phyloP scores from a whole-genome alignment of 2,888 invertebrate genomes.

The Lobophora halterata region DNA sequence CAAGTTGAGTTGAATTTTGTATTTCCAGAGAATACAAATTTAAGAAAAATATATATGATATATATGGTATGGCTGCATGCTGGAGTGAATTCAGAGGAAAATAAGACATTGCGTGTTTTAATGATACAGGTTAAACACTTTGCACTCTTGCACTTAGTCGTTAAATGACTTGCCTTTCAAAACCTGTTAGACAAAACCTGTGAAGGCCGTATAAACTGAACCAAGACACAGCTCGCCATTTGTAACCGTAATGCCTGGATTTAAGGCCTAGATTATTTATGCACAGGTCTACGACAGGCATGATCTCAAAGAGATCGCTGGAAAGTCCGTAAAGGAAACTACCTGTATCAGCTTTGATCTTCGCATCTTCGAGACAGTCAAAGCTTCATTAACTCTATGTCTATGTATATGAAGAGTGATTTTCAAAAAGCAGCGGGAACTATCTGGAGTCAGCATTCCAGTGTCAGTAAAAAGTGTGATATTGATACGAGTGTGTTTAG shows the following conservation, averaged over 20 bases:
- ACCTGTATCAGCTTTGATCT: constrained; percentile 45
- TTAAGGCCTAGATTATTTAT: constrained; percentile 16
- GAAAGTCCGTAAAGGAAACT: constrained; percentile 45
- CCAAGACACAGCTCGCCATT: constrained; percentile 2
- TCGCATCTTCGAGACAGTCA: constrained; percentile 14
- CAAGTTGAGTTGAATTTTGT: no score
- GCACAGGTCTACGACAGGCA: constrained; percentile 17
- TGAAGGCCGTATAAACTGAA: constrained; percentile 17
- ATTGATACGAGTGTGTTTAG: constrained; percentile 37
- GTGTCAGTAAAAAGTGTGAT: constrained; percentile 37
- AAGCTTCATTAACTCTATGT: no score
- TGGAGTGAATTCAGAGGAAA: no score
- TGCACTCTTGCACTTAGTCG: no score
- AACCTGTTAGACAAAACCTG: constrained; percentile 14
- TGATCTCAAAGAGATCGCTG: constrained; percentile 31
- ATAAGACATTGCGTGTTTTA: no score
- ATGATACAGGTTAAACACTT: no score
- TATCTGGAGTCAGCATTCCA: constrained; percentile 20
- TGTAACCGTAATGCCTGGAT: constrained; percentile 11
- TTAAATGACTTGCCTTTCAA: no score
- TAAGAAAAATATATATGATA: no score
- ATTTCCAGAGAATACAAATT: no score
- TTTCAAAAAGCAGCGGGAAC: no score
- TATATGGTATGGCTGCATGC: no score
- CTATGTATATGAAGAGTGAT: no score